Evolutionary conservation across 2,113 vertebrate genomes (phyloP), one percentile per base, ranked within the genome.

Genomic region (Archilochus colubris): DNA sequence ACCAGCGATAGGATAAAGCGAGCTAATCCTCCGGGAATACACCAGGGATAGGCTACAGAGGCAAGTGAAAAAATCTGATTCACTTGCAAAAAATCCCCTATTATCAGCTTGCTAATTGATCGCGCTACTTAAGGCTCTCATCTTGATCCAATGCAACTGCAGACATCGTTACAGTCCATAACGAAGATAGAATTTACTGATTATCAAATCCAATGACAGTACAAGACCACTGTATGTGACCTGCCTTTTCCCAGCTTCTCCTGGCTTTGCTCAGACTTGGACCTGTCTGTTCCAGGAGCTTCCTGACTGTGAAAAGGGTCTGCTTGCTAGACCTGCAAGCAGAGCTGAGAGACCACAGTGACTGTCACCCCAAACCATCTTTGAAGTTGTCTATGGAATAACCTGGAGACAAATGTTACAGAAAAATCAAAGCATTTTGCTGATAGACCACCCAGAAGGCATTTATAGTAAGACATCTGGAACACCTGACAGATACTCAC

Each of bases 401-500:
- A 90, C 27, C 28, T 75, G 33, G 63, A 91, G 53, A 86, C 23
- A 83, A 93, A 83, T 0, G 0, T n/a, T 36, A 46, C 9, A 77
- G 51, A 53, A 85, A 84, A 89, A 80, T 7, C 25, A 80, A 54
- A 77, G 23, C 28, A 33, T 21, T 68, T 59, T 61, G 72, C 44
- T 44, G n/a, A 73, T n/a, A 58, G 19, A 59, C 5, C 48, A 59
- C 48, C 6, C 75, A 83, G 36, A 88, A 78, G 74, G 30, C 68
- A 13, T 73, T 88, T 57, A 23, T 0, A 54, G 40, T 25, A 63
- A 83, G 36, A 33, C 16, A 75, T 50, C 70, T 28, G 46, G 66
- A 80, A 67, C 14, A 80, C 21, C 86, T 92, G 50, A 61, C 44
- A 93, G 69, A 68, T 53, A 94, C 81, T 19, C 46, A 86, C 9